These are phyloP conservation scores for Hippocampus kuda DNA, from an alignment of 2,797 vertebrate species.

Conservation along the genomic window DNA sequence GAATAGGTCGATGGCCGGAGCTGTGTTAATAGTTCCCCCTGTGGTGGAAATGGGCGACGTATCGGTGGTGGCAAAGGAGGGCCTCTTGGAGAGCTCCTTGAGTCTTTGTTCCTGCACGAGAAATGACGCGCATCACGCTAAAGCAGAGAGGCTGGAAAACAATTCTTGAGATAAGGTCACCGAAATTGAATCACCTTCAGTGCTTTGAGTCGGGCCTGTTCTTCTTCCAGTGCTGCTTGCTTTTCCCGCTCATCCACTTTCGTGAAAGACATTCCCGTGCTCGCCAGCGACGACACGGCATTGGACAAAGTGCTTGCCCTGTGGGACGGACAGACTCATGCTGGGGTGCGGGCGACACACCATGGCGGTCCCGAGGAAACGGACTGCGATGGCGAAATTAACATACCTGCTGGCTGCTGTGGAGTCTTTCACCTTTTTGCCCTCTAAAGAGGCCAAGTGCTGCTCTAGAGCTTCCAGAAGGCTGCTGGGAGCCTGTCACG, in stretches of 20 bases:
- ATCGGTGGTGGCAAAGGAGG: conserved; percentile 89
- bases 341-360: not conserved
- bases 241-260: conserved; percentile 99
- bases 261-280: conserved; percentile 94
- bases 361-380: not conserved
- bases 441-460: conserved; percentile 97
- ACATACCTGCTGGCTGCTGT: conserved; percentile 94
- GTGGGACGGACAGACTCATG: conserved; percentile 24
- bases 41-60: conserved; percentile 90
- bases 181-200: conserved; percentile 75
- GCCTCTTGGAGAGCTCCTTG: conserved; percentile 96
- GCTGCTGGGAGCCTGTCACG: conserved; percentile 89
- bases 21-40: conserved; percentile 86
- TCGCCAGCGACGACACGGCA: conserved; percentile 93
- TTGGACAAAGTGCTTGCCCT: conserved; percentile 98
- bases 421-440: conserved; percentile 99
- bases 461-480: conserved; percentile 98
- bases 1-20: conserved; percentile 93
- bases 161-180: not conserved
- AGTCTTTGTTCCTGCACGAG: conserved; percentile 83
- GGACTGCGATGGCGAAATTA: not conserved
- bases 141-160: conserved; percentile 15
- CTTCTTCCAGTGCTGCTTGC: conserved; percentile 95
- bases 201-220: conserved; percentile 93
- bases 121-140: conserved; percentile 7